Conservation (phyloP, 2,113 vertebrate genomes). For the Eulemur rufifrons region DNA sequence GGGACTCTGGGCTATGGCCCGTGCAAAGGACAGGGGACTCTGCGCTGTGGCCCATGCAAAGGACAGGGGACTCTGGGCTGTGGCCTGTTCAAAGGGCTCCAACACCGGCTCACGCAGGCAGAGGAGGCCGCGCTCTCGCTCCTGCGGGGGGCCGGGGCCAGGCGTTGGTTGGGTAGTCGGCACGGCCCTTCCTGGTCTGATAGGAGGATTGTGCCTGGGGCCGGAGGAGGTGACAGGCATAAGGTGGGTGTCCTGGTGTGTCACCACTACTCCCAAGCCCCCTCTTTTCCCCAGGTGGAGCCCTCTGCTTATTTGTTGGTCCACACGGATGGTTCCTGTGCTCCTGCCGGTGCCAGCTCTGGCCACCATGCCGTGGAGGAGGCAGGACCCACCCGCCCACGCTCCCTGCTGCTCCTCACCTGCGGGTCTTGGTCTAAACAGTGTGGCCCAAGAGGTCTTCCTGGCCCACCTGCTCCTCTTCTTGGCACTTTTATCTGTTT, state of each 20-base stretch:
- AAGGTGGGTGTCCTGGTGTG: no score
- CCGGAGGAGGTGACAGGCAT: background rate
- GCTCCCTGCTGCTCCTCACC: background rate
- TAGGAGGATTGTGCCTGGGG: background rate
- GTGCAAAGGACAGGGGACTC: background rate
- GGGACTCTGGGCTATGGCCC: background rate
- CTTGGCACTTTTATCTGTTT: background rate
- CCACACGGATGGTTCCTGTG: background rate
- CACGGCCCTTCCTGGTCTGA: background rate
- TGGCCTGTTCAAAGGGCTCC: background rate
- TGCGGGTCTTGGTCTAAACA: background rate
- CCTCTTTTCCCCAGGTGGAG: background rate
- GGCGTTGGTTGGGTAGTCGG: background rate
- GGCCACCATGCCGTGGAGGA: background rate
- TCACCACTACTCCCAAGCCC: background rate
- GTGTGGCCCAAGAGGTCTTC: background rate
- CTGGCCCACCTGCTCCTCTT: background rate
- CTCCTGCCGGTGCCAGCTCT: background rate
- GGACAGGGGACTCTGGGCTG: background rate
- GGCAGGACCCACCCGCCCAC: background rate
- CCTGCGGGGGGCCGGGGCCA: no score
- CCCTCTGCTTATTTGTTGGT: fast-evolving
- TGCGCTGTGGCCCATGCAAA: background rate
- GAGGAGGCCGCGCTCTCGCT: no score
- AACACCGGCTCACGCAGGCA: fast-evolving